Evolutionary conservation across 2,888 invertebrate species (phyloP).

Genomic region (Pyralis farinalis): DNA sequence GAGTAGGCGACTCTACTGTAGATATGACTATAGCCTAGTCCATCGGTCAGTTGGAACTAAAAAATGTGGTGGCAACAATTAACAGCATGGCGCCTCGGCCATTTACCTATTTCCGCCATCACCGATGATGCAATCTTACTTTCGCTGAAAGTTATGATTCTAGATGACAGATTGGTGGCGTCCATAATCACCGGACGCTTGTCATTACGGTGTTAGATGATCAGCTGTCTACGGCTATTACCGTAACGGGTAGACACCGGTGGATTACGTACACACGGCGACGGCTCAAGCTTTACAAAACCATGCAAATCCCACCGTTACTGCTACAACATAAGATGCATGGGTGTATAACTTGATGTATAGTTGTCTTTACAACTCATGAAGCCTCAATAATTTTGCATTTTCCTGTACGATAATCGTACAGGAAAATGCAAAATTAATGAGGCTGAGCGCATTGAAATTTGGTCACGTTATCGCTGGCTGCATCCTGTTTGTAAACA

Average conservation of each 20-base stretch:
- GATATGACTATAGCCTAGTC: too few species aligned
- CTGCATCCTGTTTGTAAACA: too few species aligned
- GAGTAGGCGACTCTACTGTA: too few species aligned
- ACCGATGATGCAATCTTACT: background rate
- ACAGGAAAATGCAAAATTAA: background rate
- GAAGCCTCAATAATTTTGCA: background rate
- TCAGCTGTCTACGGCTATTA: background rate
- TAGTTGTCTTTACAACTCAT: too few species aligned
- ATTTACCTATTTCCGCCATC: too few species aligned
- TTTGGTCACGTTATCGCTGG: too few species aligned
- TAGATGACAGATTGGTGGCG: constrained; percentile 26
- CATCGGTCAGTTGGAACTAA: background rate
- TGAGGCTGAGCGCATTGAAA: too few species aligned
- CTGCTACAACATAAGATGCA: too few species aligned
- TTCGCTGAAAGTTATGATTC: constrained; percentile 17
- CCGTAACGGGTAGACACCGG: background rate
- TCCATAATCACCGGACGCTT: constrained; percentile 3
- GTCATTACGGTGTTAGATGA: background rate
- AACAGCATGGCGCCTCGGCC: background rate
- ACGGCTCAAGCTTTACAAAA: too few species aligned
- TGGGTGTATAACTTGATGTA: too few species aligned
- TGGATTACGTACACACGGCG: background rate
- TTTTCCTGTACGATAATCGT: background rate
- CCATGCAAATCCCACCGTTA: too few species aligned
- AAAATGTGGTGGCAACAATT: background rate